Conservation (phyloP, 1,140 invertebrate genomes). For the Acromyrmex charruanus region DNA sequence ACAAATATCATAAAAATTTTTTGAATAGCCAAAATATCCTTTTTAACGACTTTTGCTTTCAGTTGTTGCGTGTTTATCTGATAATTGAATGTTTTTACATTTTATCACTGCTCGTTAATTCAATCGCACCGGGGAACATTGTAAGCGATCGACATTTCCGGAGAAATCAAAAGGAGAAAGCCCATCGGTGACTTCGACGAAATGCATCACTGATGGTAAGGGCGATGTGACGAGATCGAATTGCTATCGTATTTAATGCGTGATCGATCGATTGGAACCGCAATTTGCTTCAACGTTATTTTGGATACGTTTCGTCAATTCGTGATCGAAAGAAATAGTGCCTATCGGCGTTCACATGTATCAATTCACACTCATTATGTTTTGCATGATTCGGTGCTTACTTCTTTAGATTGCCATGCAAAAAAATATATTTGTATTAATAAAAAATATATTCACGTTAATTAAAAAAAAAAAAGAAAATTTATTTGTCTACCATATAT, state of each 20-base stretch:
- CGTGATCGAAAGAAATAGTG: slow-evolving; percentile 64
- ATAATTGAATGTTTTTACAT: slow-evolving; percentile 20
- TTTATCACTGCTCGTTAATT: slow-evolving; percentile 46
- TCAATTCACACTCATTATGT: slow-evolving; percentile 71
- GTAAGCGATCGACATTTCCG: slow-evolving; percentile 12
- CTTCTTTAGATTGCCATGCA: background rate
- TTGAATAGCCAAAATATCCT: too few species aligned
- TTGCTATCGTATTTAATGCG: slow-evolving; percentile 66
- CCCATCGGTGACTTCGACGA: slow-evolving; percentile 33
- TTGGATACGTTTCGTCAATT: slow-evolving; percentile 63
- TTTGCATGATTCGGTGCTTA: slow-evolving; percentile 80
- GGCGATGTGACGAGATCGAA: slow-evolving; percentile 48
- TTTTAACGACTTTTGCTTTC: background rate
- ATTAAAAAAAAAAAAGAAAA: too few species aligned
- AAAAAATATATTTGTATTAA: background rate
- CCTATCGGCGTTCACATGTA: slow-evolving; percentile 14
- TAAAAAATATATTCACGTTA: too few species aligned
- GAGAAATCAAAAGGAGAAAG: slow-evolving; percentile 56
- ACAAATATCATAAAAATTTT: too few species aligned
- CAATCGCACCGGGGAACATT: background rate
- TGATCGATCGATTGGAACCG: slow-evolving; percentile 55
- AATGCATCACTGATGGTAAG: slow-evolving; percentile 37
- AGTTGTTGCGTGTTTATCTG: background rate
- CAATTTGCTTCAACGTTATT: slow-evolving; percentile 63
- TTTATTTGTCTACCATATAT: too few species aligned